Conservation (phyloP, 1,140 invertebrate species). For the Acromyrmex echinatior region DNA sequence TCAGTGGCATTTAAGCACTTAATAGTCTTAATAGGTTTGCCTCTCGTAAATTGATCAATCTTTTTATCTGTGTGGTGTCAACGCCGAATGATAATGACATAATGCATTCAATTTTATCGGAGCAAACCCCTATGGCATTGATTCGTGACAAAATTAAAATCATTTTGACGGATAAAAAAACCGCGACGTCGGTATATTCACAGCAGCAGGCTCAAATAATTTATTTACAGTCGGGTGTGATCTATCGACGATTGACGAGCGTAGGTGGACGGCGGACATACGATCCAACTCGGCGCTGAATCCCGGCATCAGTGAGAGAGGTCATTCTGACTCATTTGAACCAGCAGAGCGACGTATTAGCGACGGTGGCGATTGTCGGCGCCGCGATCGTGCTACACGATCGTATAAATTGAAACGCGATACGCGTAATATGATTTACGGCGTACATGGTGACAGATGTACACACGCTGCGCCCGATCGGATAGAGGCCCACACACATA, state of each 20-base stretch:
- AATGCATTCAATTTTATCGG: constrained; percentile 14
- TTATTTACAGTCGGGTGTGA: constrained; percentile 72
- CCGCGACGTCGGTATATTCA: constrained; percentile 9
- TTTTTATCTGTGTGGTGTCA: constrained; percentile 34
- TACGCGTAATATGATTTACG: constrained; percentile 59
- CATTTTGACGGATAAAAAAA: constrained; percentile 18
- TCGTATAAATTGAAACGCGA: constrained; percentile 58
- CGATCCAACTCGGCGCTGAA: constrained; percentile 59
- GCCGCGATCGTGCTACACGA: constrained; percentile 41
- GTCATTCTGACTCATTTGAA: constrained; percentile 76
- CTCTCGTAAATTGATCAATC: constrained; percentile 58
- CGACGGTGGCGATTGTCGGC: constrained; percentile 45
- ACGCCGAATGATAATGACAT: constrained; percentile 18
- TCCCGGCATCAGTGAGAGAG: constrained; percentile 60
- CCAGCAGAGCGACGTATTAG: constrained; percentile 52
- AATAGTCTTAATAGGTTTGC: constrained; percentile 15
- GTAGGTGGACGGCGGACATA: constrained; percentile 71
- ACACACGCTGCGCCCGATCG: constrained; percentile 15
- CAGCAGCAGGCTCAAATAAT: constrained; percentile 62
- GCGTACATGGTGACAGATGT: constrained; percentile 36
- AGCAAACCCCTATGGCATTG: constrained; percentile 56
- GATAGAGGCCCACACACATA: background rate
- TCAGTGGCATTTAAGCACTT: constrained; percentile 47
- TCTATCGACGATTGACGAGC: constrained; percentile 73
- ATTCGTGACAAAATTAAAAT: constrained; percentile 68